Conservation (phyloP, 1,140 invertebrate genomes). For the Ephestia elutella region DNA sequence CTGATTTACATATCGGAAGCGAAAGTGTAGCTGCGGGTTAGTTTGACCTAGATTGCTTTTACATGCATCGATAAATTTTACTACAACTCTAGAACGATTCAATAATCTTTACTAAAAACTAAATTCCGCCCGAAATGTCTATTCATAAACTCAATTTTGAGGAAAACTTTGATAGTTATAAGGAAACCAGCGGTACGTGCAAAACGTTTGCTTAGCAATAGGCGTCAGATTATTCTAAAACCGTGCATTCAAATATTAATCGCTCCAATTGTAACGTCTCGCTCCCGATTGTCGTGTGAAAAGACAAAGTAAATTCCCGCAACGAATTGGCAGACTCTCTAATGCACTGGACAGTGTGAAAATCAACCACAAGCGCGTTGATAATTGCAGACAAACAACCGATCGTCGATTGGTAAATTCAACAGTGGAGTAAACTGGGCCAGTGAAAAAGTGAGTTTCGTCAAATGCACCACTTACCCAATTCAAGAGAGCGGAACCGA, state of each 20-base stretch:
- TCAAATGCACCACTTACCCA: conserved; percentile 64
- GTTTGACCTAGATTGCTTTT: conserved; percentile 3
- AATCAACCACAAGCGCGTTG: conserved; percentile 43
- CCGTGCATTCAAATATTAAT: conserved; percentile 54
- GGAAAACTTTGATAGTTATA: conserved; percentile 7
- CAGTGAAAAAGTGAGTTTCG: conserved; percentile 65
- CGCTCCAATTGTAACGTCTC: conserved; percentile 56
- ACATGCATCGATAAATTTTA: not conserved
- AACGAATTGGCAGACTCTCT: conserved; percentile 39
- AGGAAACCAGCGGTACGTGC: conserved; percentile 32
- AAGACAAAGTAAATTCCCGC: conserved; percentile 39
- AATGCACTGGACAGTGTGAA: conserved; percentile 39
- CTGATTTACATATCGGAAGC: conserved; percentile 62
- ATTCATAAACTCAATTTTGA: not conserved
- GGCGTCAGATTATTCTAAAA: conserved; percentile 27
- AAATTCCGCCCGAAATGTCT: not conserved
- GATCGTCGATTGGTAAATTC: conserved; percentile 30
- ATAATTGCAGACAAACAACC: conserved; percentile 53
- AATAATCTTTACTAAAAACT: too few relatives aligned
- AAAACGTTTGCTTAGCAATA: conserved; percentile 21
- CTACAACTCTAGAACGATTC: too few relatives aligned
- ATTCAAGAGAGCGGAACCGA: conserved; percentile 69
- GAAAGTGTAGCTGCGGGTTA: conserved; percentile 54
- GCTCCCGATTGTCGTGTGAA: conserved; percentile 64
- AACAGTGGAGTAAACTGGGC: conserved; percentile 37